Evolutionary conservation across 2,888 invertebrate species (phyloP), one percentile per base, ranked within the genome.

Genomic region (Alloscopus bannaensis): DNA sequence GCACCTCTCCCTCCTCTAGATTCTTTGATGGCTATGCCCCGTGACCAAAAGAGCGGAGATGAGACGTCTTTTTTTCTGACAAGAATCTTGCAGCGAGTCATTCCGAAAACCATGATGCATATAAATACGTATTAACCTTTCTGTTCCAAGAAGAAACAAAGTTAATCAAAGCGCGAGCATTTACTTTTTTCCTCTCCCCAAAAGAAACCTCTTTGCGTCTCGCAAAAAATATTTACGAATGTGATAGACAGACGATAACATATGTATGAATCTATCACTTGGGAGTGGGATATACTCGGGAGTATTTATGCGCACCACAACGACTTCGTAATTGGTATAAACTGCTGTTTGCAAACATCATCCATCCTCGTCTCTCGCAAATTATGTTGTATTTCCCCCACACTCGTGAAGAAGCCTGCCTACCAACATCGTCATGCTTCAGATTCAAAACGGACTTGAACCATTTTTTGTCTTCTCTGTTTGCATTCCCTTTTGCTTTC

Each of bases 121-220:
- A 72, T 79, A 78, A 78, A 78, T 71, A 79, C 79, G 60, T 59
- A 57, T 79, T 79, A 79, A 79, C 78, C 78, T 79, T 72, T 79
- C 66, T 71, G 60, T 79, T 69, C 71, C 71, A 66, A 79, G 71
- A 79, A 79, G 65, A 78, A 64, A 78, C 77, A 71, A 71, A 78
- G 71, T 72, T 79, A 79, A 79, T 79, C 78, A 79, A 79, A 79
- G 71, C 71, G 66, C n/a, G n/a, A n/a, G n/a, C n/a, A n/a, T n/a
- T n/a, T n/a, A n/a, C n/a, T n/a, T n/a, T n/a, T n/a, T n/a, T n/a
- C n/a, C n/a, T n/a, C n/a, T n/a, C n/a, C n/a, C n/a, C n/a, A n/a
- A n/a, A n/a, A n/a, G n/a, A 79, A 66, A 66, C 65, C 65, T 57
- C 28, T 55, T 55, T 55, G 20, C 29, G 60, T 60, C 36, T 60